These are phyloP conservation scores for Enhydra lutris DNA, from an alignment of 2,113 vertebrate genomes.

Conservation along the genomic window DNA sequence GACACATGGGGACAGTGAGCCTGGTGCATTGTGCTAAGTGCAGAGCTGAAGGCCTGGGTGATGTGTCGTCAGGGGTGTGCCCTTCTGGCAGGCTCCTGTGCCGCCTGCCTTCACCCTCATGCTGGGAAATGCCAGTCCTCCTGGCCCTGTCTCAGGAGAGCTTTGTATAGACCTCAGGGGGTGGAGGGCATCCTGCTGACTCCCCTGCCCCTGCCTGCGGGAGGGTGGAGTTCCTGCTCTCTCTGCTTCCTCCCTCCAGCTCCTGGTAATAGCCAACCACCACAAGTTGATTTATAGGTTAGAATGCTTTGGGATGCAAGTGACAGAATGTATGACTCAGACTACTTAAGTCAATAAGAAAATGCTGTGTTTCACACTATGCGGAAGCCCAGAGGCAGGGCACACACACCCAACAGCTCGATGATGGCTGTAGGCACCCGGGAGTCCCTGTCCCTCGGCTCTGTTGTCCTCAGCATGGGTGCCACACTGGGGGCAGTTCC, in stretches of 20 bases:
- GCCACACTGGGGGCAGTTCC: accelerated
- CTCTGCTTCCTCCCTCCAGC: not conserved
- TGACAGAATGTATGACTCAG: not conserved
- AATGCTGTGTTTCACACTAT: not conserved
- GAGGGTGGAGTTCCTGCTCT: not conserved
- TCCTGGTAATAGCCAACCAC: not conserved
- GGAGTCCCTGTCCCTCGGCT: not conserved
- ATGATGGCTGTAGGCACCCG: no score
- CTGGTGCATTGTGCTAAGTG: not conserved
- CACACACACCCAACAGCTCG: not conserved
- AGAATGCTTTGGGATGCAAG: not conserved
- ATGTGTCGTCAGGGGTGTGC: accelerated
- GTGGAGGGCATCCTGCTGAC: not conserved
- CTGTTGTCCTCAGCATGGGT: not conserved
- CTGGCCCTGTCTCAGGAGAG: not conserved
- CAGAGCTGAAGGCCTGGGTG: not conserved
- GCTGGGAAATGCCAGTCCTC: not conserved
- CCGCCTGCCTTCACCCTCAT: not conserved
- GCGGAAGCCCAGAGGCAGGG: not conserved
- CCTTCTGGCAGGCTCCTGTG: not conserved
- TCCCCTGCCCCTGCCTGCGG: accelerated
- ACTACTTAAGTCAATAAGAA: not conserved
- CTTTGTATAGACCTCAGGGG: not conserved
- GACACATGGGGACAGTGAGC: no score
- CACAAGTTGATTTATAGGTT: not conserved